Conservation (phyloP, 2,888 invertebrate genomes). For the Altica lythri region DNA sequence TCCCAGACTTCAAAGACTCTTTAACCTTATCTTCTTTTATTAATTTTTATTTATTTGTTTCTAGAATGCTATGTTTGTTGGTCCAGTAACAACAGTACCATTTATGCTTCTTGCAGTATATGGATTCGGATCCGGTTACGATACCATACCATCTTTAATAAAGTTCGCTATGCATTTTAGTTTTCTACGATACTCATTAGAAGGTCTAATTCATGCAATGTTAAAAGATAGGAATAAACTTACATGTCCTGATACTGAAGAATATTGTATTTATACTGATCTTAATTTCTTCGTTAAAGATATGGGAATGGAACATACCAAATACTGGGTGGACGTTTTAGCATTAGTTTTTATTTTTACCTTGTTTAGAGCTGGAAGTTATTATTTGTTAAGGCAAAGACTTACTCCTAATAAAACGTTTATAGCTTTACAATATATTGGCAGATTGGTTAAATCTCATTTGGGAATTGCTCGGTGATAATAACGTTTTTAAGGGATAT, state of each 20-base stretch:
- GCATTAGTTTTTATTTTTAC: conserved; percentile 67
- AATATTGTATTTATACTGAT: conserved; percentile 77
- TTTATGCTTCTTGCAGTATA: conserved; percentile 86
- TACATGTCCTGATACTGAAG: conserved; percentile 71
- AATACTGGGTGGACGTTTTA: conserved; percentile 69
- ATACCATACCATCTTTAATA: conserved; percentile 71
- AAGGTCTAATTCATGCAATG: conserved; percentile 79
- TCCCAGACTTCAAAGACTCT: too few species aligned
- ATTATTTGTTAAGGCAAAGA: conserved; percentile 74
- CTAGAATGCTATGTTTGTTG: conserved; percentile 87
- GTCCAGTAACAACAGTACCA: conserved; percentile 85
- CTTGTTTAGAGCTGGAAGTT: conserved; percentile 68
- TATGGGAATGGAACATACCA: conserved; percentile 74
- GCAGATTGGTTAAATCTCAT: conserved; percentile 68
- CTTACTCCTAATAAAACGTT: conserved; percentile 74
- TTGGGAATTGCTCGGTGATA: conserved; percentile 51
- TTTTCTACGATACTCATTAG: conserved; percentile 70
- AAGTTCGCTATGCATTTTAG: conserved; percentile 80
- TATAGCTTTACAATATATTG: conserved; percentile 71
- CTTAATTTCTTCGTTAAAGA: conserved; percentile 74
- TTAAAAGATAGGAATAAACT: conserved; percentile 76
- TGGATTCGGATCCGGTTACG: conserved; percentile 80
- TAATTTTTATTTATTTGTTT: conserved; percentile 44
- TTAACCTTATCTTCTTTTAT: too few species aligned
- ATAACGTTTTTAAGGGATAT: too few species aligned